These are phyloP conservation scores for Aramus guarauna DNA, from an alignment of 2,113 vertebrate genomes.

Conservation along the genomic window DNA sequence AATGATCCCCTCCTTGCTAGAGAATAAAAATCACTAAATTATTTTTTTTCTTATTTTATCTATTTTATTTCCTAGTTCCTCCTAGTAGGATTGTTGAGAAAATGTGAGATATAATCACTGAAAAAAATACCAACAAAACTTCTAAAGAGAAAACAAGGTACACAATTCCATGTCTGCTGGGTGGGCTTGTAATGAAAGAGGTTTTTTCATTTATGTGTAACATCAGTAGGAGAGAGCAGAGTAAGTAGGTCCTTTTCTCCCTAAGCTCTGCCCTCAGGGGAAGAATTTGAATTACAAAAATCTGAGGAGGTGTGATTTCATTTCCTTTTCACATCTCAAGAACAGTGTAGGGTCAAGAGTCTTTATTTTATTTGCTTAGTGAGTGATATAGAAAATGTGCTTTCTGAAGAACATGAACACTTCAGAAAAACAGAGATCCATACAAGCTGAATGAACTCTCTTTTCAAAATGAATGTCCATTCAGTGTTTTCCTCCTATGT, in stretches of 20 bases:
- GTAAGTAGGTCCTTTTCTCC: neutral
- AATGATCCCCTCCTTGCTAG: neutral
- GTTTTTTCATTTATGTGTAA: neutral
- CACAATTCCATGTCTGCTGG: neutral
- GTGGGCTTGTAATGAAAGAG: neutral
- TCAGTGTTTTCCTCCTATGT: neutral
- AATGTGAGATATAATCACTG: neutral
- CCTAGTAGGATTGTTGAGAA: neutral
- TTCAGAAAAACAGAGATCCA: neutral
- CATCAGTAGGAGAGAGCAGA: neutral
- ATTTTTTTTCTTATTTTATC: neutral
- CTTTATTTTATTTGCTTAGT: conserved; percentile 30
- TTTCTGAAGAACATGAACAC: neutral
- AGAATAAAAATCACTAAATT: neutral
- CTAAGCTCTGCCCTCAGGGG: neutral
- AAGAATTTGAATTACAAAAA: conserved; percentile 24
- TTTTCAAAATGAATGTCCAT: neutral
- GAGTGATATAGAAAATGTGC: neutral
- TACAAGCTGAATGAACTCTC: neutral
- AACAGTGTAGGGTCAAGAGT: neutral
- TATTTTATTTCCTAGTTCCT: neutral
- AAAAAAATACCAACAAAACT: neutral
- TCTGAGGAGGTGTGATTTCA: conserved; percentile 11
- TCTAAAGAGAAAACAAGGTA: neutral
- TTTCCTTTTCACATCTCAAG: conserved; percentile 20